Evolutionary conservation across 2,888 invertebrate genomes (phyloP).

Genomic region (Chelonus formosanus): DNA sequence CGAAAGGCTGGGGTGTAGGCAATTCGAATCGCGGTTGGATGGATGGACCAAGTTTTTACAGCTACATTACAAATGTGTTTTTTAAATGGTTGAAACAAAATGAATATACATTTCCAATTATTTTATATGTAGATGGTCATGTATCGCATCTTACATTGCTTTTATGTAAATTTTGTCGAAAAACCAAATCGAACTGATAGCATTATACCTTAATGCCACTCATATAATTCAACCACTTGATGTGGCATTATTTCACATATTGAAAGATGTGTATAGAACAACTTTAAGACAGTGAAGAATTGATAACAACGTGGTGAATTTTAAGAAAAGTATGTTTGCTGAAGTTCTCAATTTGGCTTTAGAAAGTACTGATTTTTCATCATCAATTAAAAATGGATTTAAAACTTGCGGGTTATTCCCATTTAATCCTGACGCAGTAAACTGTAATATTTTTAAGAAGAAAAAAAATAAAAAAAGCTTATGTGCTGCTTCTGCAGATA

Average conservation of each 20-base stretch:
- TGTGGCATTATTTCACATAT: slow-evolving; percentile 51
- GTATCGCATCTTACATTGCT: too few relatives aligned
- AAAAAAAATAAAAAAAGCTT: neutral
- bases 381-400: slow-evolving; percentile 26
- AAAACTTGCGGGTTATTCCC: slow-evolving; percentile 21
- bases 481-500: too few relatives aligned
- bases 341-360: slow-evolving; percentile 40
- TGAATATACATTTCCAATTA: too few relatives aligned
- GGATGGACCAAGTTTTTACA: too few relatives aligned
- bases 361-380: slow-evolving; percentile 20
- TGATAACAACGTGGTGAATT: slow-evolving; percentile 39
- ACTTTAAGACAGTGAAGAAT: slow-evolving; percentile 45
- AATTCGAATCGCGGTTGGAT: too few relatives aligned
- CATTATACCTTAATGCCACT: slow-evolving; percentile 54
- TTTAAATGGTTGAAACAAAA: too few relatives aligned
- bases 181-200: slow-evolving; percentile 51
- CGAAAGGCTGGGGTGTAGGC: too few relatives aligned
- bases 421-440: slow-evolving; percentile 16
- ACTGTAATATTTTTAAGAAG: slow-evolving; percentile 17
- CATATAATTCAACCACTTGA: slow-evolving; percentile 58
- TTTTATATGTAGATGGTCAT: too few relatives aligned
- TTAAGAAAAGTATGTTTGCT: slow-evolving; percentile 46
- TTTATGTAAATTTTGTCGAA: slow-evolving; percentile 53
- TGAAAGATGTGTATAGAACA: slow-evolving; percentile 51
- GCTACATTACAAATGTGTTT: too few relatives aligned